Percentiles rank a stretch among this genome's conserved stretches.
Conservation (phyloP, 2,888 invertebrate genomes). For the Villa cingulata region DNA sequence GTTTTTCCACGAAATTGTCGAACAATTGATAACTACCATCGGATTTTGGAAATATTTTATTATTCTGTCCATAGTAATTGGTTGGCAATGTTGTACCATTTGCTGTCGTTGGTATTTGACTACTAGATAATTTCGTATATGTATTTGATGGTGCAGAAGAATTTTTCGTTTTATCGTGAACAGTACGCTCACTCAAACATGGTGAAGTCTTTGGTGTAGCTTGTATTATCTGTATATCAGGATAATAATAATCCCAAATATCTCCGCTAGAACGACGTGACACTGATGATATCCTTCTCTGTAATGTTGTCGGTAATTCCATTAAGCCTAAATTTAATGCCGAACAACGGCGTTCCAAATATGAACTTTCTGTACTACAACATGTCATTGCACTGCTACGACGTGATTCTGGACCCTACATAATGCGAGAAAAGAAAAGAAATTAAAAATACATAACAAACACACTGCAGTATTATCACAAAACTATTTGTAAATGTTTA, state of each 20-base stretch:
- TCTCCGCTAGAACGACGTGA: slow-evolving; percentile 27
- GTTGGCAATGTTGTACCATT: slow-evolving; percentile 13
- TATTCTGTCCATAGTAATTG: background rate
- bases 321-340: slow-evolving; percentile 62
- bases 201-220: slow-evolving; percentile 76
- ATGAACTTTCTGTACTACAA: slow-evolving; percentile 73
- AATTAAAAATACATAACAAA: no score
- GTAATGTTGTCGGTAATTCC: slow-evolving; percentile 37
- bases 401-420: slow-evolving; percentile 38
- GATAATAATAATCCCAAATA: slow-evolving; percentile 45
- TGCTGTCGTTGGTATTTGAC: slow-evolving; percentile 14
- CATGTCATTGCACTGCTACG: slow-evolving; percentile 71
- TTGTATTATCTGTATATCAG: slow-evolving; percentile 57
- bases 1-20: background rate
- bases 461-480: no score
- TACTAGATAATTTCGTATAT: background rate
- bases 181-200: slow-evolving; percentile 51
- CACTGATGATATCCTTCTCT: slow-evolving; percentile 29
- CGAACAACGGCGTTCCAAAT: slow-evolving; percentile 67
- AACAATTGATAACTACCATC: background rate
- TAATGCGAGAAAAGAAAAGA: no score
- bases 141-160: slow-evolving; percentile 9
- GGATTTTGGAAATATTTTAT: background rate
- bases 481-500: no score
- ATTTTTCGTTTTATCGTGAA: slow-evolving; percentile 31